Conservation (phyloP, 1,140 invertebrate genomes). For the Drosophila grimshawi region DNA sequence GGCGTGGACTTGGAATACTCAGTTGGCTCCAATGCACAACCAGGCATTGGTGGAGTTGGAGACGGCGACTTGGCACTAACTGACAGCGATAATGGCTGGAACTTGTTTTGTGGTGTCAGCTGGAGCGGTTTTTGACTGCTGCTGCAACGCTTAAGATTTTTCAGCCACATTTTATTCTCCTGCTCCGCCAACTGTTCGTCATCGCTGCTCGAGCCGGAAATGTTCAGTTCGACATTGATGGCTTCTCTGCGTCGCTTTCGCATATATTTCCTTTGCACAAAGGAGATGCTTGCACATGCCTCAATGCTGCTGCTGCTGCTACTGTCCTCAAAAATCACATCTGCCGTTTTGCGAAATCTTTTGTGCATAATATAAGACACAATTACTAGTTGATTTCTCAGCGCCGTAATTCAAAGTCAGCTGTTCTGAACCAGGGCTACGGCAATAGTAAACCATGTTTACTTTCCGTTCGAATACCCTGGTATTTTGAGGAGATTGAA, state of each 20-base stretch:
- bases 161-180: slow-evolving; percentile 12
- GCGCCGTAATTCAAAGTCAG: slow-evolving; percentile 37
- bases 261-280: slow-evolving; percentile 17
- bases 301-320: slow-evolving; percentile 37
- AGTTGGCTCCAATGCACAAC: background rate
- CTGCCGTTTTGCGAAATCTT: slow-evolving; percentile 11
- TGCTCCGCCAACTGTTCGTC: slow-evolving; percentile 2
- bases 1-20: background rate
- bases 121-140: background rate
- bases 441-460: background rate
- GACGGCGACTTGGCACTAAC: slow-evolving; percentile 1
- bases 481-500: background rate
- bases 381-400: background rate
- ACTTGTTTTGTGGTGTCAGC: slow-evolving; percentile 22
- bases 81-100: slow-evolving; percentile 13
- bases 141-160: background rate
- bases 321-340: background rate
- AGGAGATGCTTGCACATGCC: background rate
- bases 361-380: slow-evolving; percentile 24
- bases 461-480: background rate
- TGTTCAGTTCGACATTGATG: background rate
- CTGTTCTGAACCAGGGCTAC: slow-evolving; percentile 31
- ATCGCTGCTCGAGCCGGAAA: slow-evolving; percentile 37
- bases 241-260: background rate
- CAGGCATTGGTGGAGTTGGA: background rate